A percentile compares a stretch with the other conserved stretches of the same genome.
Evolutionary conservation across 2,797 vertebrate genomes (phyloP).

Genomic region (Limosa lapponica): DNA sequence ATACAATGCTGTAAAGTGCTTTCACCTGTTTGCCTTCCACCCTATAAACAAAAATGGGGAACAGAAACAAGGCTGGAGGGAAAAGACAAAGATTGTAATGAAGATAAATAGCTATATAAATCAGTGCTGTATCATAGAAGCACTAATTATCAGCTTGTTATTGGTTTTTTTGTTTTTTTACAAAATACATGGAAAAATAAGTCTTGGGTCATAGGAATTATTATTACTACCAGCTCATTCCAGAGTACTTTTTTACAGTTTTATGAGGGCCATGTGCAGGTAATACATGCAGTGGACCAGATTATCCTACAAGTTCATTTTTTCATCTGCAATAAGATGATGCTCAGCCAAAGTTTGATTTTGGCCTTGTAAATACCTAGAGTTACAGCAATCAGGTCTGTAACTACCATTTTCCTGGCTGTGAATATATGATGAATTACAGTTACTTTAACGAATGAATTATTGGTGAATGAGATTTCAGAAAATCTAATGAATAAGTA

Average conservation of each 20-base stretch:
- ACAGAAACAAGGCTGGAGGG: not conserved
- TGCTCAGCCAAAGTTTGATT: not conserved
- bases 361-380: not conserved
- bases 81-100: not conserved
- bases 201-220: not conserved
- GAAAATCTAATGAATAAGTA: not conserved
- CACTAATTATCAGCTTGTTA: not conserved
- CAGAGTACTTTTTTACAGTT: not conserved
- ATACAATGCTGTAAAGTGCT: not conserved
- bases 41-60: not conserved
- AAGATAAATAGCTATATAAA: not conserved
- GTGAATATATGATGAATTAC: not conserved
- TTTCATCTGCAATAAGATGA: not conserved
- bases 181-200: not conserved
- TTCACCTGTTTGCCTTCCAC: not conserved
- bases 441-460: not conserved
- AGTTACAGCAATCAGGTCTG: not conserved
- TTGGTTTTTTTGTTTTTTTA: no score
- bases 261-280: not conserved
- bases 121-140: not conserved
- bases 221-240: not conserved
- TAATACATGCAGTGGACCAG: not conserved
- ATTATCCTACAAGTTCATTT: not conserved
- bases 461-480: not conserved
- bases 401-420: not conserved